Percentiles rank a stretch among this genome's conserved stretches.
These are phyloP conservation scores for Apodemus sylvaticus DNA, from an alignment of 2,113 vertebrate genomes.

Conservation along the genomic window DNA sequence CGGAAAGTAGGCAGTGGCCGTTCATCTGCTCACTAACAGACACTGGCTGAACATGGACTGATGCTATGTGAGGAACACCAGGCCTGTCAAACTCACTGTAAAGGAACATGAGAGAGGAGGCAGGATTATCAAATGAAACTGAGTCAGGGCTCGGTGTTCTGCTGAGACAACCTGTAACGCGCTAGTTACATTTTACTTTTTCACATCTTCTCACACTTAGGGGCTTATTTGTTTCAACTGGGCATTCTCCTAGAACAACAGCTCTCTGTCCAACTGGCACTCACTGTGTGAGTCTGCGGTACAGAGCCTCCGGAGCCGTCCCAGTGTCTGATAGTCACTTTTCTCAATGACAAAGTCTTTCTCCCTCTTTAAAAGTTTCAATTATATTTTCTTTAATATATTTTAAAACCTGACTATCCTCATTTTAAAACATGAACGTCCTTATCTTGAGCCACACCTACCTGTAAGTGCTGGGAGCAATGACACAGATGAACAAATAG, in stretches of 20 bases:
- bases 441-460: slow-evolving; percentile 12
- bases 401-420: background rate
- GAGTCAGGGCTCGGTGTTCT: background rate
- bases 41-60: slow-evolving; percentile 9
- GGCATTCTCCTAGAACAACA: slow-evolving; percentile 26
- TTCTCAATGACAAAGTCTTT: slow-evolving; percentile 20
- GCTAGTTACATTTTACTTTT: slow-evolving; percentile 58
- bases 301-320: background rate
- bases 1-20: background rate
- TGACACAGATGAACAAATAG: slow-evolving; percentile 27
- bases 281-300: background rate
- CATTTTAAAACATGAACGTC: background rate
- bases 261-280: background rate
- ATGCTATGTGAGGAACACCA: background rate
- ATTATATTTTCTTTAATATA: slow-evolving; percentile 4
- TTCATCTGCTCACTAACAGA: background rate
- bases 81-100: background rate
- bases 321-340: background rate
- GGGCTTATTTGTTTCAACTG: slow-evolving; percentile 15
- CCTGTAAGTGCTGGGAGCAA: slow-evolving; percentile 2
- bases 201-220: slow-evolving; percentile 45
- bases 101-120: background rate
- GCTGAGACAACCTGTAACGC: background rate
- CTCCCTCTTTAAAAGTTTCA: background rate
- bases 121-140: slow-evolving; percentile 32